Evolutionary conservation across 2,888 invertebrate species (phyloP).

Genomic region (Ramazzottius varieornatus): DNA sequence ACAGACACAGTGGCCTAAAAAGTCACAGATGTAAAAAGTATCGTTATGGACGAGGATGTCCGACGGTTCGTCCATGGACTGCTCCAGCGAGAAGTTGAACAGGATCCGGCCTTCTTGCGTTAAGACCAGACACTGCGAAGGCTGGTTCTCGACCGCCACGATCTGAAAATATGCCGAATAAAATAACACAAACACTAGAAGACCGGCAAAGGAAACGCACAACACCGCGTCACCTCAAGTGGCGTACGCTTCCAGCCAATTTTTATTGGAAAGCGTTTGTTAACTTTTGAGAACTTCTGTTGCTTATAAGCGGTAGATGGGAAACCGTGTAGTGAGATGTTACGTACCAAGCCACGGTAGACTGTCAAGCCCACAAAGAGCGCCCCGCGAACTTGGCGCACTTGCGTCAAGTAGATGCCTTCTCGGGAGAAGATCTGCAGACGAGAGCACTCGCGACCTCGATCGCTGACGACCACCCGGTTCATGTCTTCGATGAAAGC

Average conservation of each 20-base stretch:
- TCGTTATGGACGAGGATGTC: background rate
- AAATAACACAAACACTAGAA: too few species aligned
- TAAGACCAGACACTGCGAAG: background rate
- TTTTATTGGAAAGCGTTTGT: too few species aligned
- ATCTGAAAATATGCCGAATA: conserved; percentile 1
- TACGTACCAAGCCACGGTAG: conserved; percentile 3
- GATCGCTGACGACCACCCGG: background rate
- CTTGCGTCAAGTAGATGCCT: background rate
- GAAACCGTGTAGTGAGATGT: too few species aligned
- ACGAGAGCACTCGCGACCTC: background rate
- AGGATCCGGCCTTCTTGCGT: background rate
- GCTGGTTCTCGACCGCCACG: background rate
- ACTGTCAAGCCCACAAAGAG: conserved; percentile 5
- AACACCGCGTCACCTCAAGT: too few species aligned
- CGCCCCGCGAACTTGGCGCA: background rate
- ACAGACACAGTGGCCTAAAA: background rate
- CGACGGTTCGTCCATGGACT: background rate
- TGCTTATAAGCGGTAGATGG: too few species aligned
- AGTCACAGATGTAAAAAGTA: background rate
- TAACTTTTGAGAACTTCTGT: too few species aligned
- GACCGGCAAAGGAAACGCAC: too few species aligned
- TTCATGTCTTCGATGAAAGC: background rate
- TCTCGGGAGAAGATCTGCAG: background rate
- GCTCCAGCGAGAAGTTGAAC: background rate
- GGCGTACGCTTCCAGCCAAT: too few species aligned